Evolutionary conservation across 2,113 vertebrate species (phyloP).

Genomic region (Ursus arctos): DNA sequence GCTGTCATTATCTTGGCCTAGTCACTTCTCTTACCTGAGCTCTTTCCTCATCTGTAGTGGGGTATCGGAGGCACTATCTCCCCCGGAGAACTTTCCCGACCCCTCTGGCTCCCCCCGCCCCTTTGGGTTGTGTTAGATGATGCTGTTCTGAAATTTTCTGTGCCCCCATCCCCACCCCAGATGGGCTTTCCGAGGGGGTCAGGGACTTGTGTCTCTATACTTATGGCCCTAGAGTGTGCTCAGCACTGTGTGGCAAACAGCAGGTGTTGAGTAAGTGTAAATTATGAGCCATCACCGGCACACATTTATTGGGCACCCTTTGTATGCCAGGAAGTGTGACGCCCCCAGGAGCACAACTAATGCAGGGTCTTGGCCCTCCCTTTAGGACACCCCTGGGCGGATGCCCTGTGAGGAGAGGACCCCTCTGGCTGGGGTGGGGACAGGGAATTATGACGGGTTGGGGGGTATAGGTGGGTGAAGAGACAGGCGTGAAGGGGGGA

Average conservation of each 20-base stretch:
- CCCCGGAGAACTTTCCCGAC: not conserved
- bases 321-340: not conserved
- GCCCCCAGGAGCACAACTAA: not conserved
- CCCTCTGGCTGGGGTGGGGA: not conserved
- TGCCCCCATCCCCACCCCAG: not conserved
- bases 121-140: not conserved
- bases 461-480: not conserved
- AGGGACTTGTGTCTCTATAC: not conserved
- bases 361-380: not conserved
- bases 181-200: not conserved
- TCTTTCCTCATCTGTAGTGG: not conserved
- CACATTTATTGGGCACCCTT: not conserved
- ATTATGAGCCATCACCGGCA: too few species aligned
- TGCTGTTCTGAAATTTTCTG: not conserved
- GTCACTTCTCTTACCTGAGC: not conserved
- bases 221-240: not conserved
- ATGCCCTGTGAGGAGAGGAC: not conserved
- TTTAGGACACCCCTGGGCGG: not conserved
- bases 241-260: not conserved
- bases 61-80: not conserved
- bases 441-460: too few species aligned
- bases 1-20: not conserved
- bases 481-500: not conserved
- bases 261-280: not conserved
- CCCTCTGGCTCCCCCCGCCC: not conserved